phyloP scores from a whole-genome alignment of 2,797 vertebrate genomes.

The Emydoidea blandingii region DNA sequence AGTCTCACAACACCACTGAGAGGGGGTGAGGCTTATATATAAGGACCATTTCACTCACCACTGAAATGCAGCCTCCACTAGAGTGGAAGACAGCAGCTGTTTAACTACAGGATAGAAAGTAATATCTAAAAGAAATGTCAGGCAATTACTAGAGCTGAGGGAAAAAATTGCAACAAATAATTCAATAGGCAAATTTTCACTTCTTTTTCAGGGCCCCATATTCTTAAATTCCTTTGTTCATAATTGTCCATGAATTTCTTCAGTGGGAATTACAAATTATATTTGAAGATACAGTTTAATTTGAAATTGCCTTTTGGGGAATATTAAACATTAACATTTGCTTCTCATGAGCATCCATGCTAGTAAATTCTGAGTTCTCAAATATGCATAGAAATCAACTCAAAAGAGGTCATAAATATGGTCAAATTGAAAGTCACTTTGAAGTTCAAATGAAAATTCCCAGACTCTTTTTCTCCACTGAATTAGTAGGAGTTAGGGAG shows the following conservation, averaged over 20 bases:
- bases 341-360: background rate
- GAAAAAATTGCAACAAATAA: background rate
- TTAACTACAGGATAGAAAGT: background rate
- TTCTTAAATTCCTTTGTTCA: background rate
- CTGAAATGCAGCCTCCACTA: rapidly evolving
- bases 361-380: constrained; percentile 5
- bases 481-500: background rate
- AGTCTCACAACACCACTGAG: background rate
- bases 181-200: background rate
- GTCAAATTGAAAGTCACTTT: background rate
- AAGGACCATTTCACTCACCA: background rate
- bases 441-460: constrained; percentile 10
- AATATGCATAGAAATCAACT: constrained; percentile 6
- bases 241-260: background rate
- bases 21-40: background rate
- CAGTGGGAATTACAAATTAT: background rate
- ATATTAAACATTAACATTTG: background rate
- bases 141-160: background rate
- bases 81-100: background rate
- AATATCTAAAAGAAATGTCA: background rate
- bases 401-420: background rate
- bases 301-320: constrained; percentile 4
- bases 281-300: background rate
- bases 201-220: background rate
- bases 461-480: background rate